Conservation (phyloP, 1,140 invertebrate genomes). For the Chironomus tepperi region DNA sequence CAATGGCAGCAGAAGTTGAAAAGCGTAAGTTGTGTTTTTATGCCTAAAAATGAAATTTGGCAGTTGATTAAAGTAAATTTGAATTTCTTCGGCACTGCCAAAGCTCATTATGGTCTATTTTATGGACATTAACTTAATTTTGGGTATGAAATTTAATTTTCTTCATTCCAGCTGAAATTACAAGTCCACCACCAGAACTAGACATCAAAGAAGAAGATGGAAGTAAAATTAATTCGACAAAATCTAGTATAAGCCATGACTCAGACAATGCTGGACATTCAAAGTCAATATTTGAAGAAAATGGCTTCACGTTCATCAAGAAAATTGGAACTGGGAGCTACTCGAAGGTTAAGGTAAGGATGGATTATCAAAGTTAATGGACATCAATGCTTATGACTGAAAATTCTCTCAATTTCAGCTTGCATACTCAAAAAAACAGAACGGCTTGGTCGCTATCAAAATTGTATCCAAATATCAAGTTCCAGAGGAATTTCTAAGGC, state of each 20-base stretch:
- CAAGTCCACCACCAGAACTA: neutral
- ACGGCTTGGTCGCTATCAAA: constrained; percentile 74
- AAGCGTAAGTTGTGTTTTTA: neutral
- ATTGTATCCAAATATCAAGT: constrained; percentile 77
- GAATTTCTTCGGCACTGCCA: no score
- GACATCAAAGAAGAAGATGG: no score
- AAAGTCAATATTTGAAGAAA: constrained; percentile 51
- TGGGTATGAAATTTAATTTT: neutral
- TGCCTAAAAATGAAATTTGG: no score
- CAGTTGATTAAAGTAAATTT: no score
- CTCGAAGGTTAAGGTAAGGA: constrained; percentile 65
- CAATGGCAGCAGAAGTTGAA: neutral
- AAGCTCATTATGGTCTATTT: no score
- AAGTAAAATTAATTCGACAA: neutral
- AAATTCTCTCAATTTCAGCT: constrained; percentile 44
- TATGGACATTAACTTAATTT: neutral
- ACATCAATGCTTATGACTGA: no score
- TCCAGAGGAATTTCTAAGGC: constrained; percentile 69
- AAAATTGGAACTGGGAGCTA: constrained; percentile 75
- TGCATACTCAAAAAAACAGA: constrained; percentile 61
- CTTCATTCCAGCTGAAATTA: neutral
- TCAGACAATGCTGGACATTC: neutral
- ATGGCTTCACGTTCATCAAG: constrained; percentile 65
- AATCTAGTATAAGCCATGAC: neutral
- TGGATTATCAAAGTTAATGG: no score